A percentile compares a stretch with the other conserved stretches of the same genome.
phyloP scores from a whole-genome alignment of 2,113 vertebrate genomes.

The Petrocephalus microphthalmus region DNA sequence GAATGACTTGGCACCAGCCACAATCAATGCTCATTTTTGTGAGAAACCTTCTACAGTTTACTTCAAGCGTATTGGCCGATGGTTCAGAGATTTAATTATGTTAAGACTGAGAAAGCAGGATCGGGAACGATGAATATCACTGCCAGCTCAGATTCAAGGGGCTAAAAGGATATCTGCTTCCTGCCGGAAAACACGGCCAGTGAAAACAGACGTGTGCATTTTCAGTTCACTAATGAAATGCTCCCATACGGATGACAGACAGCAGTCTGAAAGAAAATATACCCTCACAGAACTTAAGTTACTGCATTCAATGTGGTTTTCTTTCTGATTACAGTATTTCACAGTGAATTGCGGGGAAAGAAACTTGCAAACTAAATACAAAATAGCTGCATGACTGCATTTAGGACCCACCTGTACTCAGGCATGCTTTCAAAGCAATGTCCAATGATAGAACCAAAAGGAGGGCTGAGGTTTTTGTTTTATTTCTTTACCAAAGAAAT shows the following conservation, averaged over 20 bases:
- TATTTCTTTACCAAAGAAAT: not conserved
- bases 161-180: not conserved
- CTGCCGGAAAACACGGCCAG: not conserved
- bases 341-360: not conserved
- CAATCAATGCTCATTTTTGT: not conserved
- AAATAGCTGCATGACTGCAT: not conserved
- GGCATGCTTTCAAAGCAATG: not conserved
- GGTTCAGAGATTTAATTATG: conserved; percentile 1
- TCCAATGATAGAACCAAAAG: not conserved
- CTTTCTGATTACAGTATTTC: not conserved
- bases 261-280: not conserved
- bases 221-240: conserved; percentile 3
- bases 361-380: not conserved
- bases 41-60: not conserved
- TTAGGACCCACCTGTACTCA: not conserved
- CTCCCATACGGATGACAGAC: not conserved
- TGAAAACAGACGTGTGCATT: not conserved
- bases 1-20: not conserved
- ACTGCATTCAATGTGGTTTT: not conserved
- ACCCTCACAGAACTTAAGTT: not conserved
- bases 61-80: not conserved
- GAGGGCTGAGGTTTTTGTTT: not conserved
- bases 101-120: not conserved
- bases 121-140: not conserved
- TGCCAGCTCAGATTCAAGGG: not conserved